These are phyloP conservation scores for Trachythela sp. DNA, from an alignment of 64 coral and sea anemone species.

Conservation along the genomic window DNA sequence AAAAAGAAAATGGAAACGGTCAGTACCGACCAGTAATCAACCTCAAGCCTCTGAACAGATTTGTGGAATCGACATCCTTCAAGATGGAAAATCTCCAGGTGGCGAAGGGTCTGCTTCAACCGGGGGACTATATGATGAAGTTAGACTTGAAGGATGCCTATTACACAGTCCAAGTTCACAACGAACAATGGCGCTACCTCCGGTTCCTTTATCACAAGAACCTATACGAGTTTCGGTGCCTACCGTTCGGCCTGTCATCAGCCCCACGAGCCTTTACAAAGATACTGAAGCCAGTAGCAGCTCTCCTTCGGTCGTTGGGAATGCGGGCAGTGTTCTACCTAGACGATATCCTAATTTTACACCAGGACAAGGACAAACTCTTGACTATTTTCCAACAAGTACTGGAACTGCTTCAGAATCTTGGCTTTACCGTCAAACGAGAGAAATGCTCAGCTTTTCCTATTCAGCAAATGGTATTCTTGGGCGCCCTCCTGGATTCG, in stretches of 20 bases:
- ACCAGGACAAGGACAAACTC: not conserved
- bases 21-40: not conserved
- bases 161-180: not conserved
- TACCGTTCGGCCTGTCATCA: not conserved
- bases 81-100: constrained; percentile 15
- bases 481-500: constrained; percentile 8
- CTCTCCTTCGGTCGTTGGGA: not conserved
- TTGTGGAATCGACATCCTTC: not conserved
- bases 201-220: not conserved
- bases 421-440: not conserved
- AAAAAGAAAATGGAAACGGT: not conserved
- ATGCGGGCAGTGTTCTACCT: not conserved
- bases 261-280: not conserved
- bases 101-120: not conserved
- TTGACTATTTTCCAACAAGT: not conserved
- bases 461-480: not conserved
- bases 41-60: not conserved
- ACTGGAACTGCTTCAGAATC: not conserved
- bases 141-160: not conserved
- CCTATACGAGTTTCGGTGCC: not conserved
- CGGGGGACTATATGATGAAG: not conserved
- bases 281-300: not conserved
- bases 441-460: constrained; percentile 17
- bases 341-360: not conserved
- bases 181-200: not conserved